Evolutionary conservation across 2,888 invertebrate species (phyloP), one percentile per base, ranked within the genome.

Genomic region (Caenorhabditis afra): DNA sequence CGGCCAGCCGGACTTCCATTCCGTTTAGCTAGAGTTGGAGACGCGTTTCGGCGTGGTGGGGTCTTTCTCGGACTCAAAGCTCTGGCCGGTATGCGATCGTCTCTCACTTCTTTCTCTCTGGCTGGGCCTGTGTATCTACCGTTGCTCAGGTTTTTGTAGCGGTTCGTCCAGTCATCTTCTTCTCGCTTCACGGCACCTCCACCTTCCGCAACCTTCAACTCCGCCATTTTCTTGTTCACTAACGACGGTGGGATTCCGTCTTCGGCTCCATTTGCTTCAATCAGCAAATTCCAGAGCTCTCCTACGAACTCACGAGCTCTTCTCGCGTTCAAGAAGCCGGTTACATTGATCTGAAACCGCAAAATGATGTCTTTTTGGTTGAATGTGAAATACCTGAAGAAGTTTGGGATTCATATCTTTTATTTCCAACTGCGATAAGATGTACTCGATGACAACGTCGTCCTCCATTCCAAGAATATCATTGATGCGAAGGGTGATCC

Each of bases 381-480:
- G n/a, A n/a, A n/a, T n/a, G n/a, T n/a, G n/a, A n/a, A 49, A 20
- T 18, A 81, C 84, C 82, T 84, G 84, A 52, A 84, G 71, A 20
- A 81, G 49, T 78, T 89, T 89, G 0, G 89, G 89, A 74, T 89
- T 87, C 62, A 89, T 29, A 47, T 87, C 95, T 91, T 95, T 94
- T 81, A 92, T 94, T 91, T 99, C 98, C 71, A 99, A 93, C 92
- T 99, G 98, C 92, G 97, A 97, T 92, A 97, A 96, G 86, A 99
- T 96, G 93, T 96, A 99, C 91, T 98, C 97, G 83, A 97, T 95
- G 85, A 99, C 95, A 47, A 99, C 99, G 92, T 99, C 99, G 91
- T 99, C 99, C 92, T 99, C 99, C 91, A 97, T 95, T 88, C 96
- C 96, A 66, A 99, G 93, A 77, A 98, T 94, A 90, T 97, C 96